Evolutionary conservation across 2,888 invertebrate genomes (phyloP), one percentile per base, ranked within the genome.

Genomic region (Antheraea yamamai): DNA sequence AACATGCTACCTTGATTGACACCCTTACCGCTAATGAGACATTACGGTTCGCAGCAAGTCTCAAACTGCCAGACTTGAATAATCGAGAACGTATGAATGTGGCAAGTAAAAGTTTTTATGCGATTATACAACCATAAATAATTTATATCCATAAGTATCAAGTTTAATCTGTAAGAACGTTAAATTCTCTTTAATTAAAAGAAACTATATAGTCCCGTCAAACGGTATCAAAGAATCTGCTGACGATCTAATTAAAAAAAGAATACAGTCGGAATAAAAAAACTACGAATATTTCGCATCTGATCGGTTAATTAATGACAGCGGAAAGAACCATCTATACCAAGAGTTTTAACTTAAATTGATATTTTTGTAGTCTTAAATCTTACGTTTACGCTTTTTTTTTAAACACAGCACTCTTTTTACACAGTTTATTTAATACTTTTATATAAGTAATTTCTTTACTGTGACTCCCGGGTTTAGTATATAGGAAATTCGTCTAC

Each of bases 1-100:
- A 99, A 88, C 96, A 98, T 80, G 97, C 97, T 74, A 96, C 96
- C 78, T 94, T 99, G 52, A 97, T 98, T 81, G 97, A 97, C 20
- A 96, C 97, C 75, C 95, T 99, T 30, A 98, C 98, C 0, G 97
- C 98, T 0, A 95, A 96, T 73, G 99, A 99, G 91, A 96, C 98
- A 0, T 97, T 99, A 96, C 95, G 95, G 82, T 96, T 98, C 77
- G 98, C 98, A 0, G 98, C 98, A 0, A 96, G 97, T 82, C 95
- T 99, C 2, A 99, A 99, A 91, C 95, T 98, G 73, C 92, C 95
- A 0, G 84, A 85, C 20, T 80, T 84, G 0, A 83, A 83, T 4
- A 75, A 79, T 10, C 81, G 85, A 77, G 93, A 94, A 74, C 85
- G 89, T 30, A 78, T 74, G 16, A 83, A 88, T 75, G 86, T 87